phyloP scores from a whole-genome alignment of 2,797 vertebrate genomes.

The Capromys pilorides region DNA sequence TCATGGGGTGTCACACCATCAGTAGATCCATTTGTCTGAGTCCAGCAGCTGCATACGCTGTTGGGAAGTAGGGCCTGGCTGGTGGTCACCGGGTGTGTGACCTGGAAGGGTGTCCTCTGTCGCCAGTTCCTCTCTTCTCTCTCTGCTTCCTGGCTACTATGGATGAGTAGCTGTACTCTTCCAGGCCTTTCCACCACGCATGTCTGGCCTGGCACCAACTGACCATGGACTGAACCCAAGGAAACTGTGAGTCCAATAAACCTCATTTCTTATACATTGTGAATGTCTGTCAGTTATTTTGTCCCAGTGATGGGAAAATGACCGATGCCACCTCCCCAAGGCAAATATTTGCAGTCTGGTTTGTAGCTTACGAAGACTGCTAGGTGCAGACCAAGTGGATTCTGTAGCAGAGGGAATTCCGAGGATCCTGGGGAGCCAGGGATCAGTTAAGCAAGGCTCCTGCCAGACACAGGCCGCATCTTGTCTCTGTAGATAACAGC shows the following conservation, averaged over 20 bases:
- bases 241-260: not conserved
- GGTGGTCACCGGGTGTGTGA: not conserved
- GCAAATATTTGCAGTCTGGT: not conserved
- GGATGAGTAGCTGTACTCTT: not conserved
- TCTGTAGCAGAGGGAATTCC: not conserved
- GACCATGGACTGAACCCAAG: not conserved
- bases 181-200: not conserved
- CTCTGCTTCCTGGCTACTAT: not conserved
- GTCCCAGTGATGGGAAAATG: not conserved
- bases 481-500: not conserved
- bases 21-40: not conserved
- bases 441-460: not conserved
- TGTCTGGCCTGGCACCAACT: not conserved
- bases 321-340: not conserved
- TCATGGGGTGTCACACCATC: not conserved
- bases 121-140: not conserved
- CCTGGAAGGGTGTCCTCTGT: not conserved
- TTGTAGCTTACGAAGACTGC: slow-evolving; percentile 29
- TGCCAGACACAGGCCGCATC: not conserved
- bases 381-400: not conserved
- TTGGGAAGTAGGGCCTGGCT: not conserved
- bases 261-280: not conserved
- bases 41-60: not conserved
- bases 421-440: not conserved
- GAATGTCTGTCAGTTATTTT: not conserved